Evolutionary conservation across 2,888 invertebrate species (phyloP).

Genomic region (Galerucella calmariensis): DNA sequence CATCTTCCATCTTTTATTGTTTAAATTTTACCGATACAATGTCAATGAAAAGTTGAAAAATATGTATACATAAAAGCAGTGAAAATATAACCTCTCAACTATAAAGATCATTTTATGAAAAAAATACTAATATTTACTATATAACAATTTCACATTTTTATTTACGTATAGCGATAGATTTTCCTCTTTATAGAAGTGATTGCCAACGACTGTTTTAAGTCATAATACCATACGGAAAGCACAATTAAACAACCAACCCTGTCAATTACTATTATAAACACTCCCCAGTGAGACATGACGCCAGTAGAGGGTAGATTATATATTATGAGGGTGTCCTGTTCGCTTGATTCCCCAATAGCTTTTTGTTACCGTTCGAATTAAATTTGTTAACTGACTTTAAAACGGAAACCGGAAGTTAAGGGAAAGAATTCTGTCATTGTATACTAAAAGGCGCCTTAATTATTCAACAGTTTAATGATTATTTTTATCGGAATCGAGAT

Average conservation of each 20-base stretch:
- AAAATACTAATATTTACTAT: no score
- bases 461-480: constrained; percentile 10
- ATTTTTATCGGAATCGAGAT: not conserved
- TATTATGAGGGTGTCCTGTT: constrained; percentile 5
- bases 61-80: no score
- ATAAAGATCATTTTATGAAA: no score
- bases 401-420: constrained; percentile 10
- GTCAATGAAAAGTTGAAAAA: no score
- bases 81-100: no score
- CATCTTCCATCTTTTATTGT: no score
- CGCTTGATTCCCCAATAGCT: constrained; percentile 1
- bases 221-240: constrained; percentile 26
- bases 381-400: constrained; percentile 10
- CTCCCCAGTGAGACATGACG: constrained; percentile 15
- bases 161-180: not conserved
- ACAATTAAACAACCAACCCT: constrained; percentile 37
- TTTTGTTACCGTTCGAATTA: constrained; percentile 5
- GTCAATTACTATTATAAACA: constrained; percentile 37
- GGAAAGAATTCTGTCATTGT: constrained; percentile 11
- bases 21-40: no score
- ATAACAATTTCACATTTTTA: no score
- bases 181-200: not conserved
- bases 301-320: constrained; percentile 2
- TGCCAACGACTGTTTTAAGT: constrained; percentile 1
- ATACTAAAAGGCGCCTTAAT: constrained; percentile 3